Conservation (phyloP, 2,113 vertebrate species). For the Tringa solitaria region DNA sequence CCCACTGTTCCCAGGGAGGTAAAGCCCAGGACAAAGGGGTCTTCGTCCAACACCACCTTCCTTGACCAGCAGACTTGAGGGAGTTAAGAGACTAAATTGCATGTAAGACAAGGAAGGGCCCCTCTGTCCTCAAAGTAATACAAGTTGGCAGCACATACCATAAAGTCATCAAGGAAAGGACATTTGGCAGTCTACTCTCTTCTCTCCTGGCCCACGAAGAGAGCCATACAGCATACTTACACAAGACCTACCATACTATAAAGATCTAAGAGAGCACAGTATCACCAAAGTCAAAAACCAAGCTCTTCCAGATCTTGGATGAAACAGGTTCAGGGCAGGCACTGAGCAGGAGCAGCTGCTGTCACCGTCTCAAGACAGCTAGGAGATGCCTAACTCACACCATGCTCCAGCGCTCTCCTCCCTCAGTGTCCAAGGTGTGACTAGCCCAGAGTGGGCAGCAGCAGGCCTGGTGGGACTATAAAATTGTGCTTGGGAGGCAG, state of each 20-base stretch:
- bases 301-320: background rate
- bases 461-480: background rate
- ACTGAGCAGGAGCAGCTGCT: background rate
- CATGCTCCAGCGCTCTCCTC: background rate
- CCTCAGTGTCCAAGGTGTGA: background rate
- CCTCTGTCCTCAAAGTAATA: background rate
- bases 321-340: background rate
- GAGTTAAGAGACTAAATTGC: background rate
- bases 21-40: background rate
- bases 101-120: background rate
- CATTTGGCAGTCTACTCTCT: background rate
- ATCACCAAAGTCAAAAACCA: background rate
- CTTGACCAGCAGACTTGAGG: background rate
- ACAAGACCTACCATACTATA: background rate
- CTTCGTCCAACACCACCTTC: background rate
- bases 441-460: accelerated
- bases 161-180: background rate
- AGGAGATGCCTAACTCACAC: background rate
- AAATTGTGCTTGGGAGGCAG: background rate
- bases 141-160: background rate
- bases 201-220: background rate
- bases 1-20: background rate
- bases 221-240: background rate
- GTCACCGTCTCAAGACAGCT: background rate
- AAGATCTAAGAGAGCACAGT: background rate